Conservation (phyloP, 1,140 invertebrate genomes). For the Whitmania pigra region DNA sequence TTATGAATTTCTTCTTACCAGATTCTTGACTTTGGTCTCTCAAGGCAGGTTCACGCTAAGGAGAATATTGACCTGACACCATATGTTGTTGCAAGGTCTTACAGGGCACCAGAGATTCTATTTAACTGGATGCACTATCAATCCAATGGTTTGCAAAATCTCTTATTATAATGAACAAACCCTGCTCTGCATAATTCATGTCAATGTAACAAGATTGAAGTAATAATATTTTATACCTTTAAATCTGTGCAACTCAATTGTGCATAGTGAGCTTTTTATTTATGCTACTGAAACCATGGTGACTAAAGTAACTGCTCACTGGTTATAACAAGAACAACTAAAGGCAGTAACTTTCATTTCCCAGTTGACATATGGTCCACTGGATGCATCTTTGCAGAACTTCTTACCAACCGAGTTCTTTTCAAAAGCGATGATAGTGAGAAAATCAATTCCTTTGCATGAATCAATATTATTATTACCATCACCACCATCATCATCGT, state of each 20-base stretch:
- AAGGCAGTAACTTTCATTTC: not conserved
- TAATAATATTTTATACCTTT: no score
- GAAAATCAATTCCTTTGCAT: not conserved
- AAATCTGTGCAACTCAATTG: no score
- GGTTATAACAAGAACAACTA: not conserved
- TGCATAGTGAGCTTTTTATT: not conserved
- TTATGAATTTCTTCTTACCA: not conserved
- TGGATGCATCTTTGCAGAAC: constrained; percentile 94
- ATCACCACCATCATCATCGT: no score
- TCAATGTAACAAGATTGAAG: no score
- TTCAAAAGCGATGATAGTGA: constrained; percentile 9
- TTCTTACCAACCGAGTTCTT: constrained; percentile 46
- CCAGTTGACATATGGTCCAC: constrained; percentile 92
- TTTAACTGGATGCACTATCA: constrained; percentile 12
- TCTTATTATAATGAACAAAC: no score
- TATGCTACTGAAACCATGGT: not conserved
- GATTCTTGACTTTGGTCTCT: constrained; percentile 2
- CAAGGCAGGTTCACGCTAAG: not conserved
- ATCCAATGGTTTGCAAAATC: not conserved
- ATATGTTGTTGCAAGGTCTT: constrained; percentile 9
- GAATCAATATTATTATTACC: no score
- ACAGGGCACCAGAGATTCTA: constrained; percentile 2
- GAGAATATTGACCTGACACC: constrained; percentile 6
- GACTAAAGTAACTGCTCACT: not conserved
- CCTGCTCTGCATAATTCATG: no score